phyloP scores from a whole-genome alignment of 1,140 invertebrate species.

The Brachionus plicatilis region DNA sequence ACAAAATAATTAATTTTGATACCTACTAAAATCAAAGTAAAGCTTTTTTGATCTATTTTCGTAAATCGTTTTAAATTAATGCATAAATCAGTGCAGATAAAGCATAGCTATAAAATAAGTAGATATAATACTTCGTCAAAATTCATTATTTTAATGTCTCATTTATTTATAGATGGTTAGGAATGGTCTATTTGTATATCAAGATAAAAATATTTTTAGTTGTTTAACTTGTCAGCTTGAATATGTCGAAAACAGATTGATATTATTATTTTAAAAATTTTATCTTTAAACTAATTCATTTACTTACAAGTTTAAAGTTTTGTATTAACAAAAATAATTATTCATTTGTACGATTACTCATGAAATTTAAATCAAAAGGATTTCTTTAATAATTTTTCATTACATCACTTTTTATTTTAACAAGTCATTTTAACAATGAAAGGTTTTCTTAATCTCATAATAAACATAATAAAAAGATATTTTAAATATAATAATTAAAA shows the following conservation, averaged over 20 bases:
- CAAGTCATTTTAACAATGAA: too few relatives aligned
- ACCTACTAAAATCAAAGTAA: neutral
- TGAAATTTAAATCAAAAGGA: neutral
- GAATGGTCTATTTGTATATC: neutral
- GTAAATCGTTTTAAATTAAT: neutral
- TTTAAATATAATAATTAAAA: too few relatives aligned
- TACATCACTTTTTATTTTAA: too few relatives aligned
- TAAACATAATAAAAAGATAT: too few relatives aligned
- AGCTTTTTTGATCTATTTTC: neutral
- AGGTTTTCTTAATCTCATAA: too few relatives aligned
- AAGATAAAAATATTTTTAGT: neutral
- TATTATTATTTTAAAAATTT: neutral
- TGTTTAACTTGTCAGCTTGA: neutral
- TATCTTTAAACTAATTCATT: neutral
- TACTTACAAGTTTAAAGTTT: neutral
- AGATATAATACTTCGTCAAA: neutral
- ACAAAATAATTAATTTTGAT: neutral
- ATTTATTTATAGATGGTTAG: neutral
- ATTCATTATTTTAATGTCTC: neutral
- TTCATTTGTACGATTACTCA: neutral
- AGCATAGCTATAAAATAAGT: neutral
- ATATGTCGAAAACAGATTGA: neutral
- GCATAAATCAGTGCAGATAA: neutral
- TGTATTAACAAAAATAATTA: neutral
- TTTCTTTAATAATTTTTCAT: too few relatives aligned